Evolutionary conservation across 2,888 invertebrate genomes (phyloP).

Genomic region (Drosophila melanocephala): DNA sequence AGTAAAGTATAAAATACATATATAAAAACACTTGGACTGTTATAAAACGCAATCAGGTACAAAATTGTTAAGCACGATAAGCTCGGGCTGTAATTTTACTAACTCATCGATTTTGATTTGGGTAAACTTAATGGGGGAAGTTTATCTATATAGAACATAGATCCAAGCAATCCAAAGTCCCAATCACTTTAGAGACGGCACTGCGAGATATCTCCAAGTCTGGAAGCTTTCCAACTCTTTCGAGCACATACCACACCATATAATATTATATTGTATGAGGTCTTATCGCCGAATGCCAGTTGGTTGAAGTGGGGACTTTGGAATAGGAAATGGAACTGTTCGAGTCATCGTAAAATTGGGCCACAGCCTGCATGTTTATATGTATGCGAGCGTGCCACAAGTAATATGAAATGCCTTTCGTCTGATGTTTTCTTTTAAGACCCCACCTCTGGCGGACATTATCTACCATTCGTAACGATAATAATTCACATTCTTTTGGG

Average conservation of each 20-base stretch:
- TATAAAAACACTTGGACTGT: not conserved
- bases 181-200: not conserved
- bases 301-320: slow-evolving; percentile 35
- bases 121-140: not conserved
- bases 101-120: slow-evolving; percentile 17
- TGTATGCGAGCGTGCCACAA: not conserved
- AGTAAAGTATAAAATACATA: not conserved
- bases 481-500: slow-evolving; percentile 30
- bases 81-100: not conserved
- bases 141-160: slow-evolving; percentile 1
- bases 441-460: slow-evolving; percentile 12
- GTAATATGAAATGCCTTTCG: slow-evolving; percentile 28
- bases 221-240: not conserved
- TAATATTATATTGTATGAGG: not conserved
- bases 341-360: slow-evolving; percentile 48
- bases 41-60: not conserved
- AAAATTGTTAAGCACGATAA: slow-evolving; percentile 2
- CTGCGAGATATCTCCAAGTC: not conserved
- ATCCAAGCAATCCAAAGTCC: not conserved
- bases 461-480: slow-evolving; percentile 9
- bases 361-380: slow-evolving; percentile 5
- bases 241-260: not conserved
- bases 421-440: slow-evolving; percentile 49
- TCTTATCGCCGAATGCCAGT: slow-evolving; percentile 34
- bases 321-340: slow-evolving; percentile 42